Evolutionary conservation across 2,113 vertebrate genomes (phyloP), one percentile per base, ranked within the genome.

Genomic region (Thalassoma bifasciatum): DNA sequence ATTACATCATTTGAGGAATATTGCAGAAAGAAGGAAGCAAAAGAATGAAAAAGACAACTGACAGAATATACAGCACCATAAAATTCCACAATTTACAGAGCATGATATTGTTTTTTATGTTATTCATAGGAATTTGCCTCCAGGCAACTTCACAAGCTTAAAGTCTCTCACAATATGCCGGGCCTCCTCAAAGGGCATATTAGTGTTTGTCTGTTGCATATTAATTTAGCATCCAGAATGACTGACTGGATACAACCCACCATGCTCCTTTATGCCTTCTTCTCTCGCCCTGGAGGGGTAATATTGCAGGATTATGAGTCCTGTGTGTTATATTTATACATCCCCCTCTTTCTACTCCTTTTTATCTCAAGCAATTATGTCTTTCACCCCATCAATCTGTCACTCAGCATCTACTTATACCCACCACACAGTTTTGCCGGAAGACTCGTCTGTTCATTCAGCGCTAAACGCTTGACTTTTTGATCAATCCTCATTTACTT

Each of bases 131-230:
- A 74, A 71, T 81, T 86, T 84, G 57, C 78, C 80, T 71, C 47
- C 58, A 71, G 77, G 82, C 78, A 58, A 64, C 59, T 75, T 83
- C 54, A 50, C 75, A 3, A 79, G 79, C 79, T 66, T 70, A 36
- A 79, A 81, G 83, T 81, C 70, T 59, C 6, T 49, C 64, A 83
- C 77, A 89, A 79, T 78, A 84, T 83, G 72, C 82, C 46, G 12
- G 66, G 63, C 65, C 73, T 88, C 72, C 89, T 91, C 86, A 90
- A 89, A 92, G 87, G 89, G 85, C 83, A 91, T 87, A 88, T 91
- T 93, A 88, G 82, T 82, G 84, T 82, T 92, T 86, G 76, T n/a
- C 86, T 91, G 88, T 86, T 93, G 87, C 88, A 93, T 91, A 90
- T 91, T 92, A 91, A 92, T 93, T 89, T 86, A 88, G 89, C 80